Base-by-base conservation (phyloP, 2,113 vertebrate species). In the Theropithecus gelada region DNA sequence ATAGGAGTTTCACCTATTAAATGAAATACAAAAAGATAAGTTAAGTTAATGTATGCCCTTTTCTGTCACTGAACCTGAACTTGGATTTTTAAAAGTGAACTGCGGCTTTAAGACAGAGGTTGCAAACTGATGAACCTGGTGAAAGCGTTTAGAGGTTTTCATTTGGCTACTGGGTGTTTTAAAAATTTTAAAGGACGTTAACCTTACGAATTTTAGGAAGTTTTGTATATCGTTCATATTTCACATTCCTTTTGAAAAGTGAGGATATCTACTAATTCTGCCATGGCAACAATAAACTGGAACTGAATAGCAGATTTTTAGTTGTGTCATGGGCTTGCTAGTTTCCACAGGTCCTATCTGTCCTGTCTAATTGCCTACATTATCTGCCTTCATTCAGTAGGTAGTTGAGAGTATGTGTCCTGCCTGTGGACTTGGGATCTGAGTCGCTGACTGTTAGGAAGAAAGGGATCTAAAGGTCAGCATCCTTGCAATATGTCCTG, bases 361-460 rank as follows among this genome's bases (percentile, higher is more conserved):
- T 43, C 61, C 43, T 45, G 30, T 38, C 9, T 22, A 10, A 0
- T 61, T 1, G 0, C 8, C 32, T 8, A 8, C 0, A 0, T 30
- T 10, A 13, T 11, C 8, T 18, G 23, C 80, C 48, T 81, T 59
- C 32, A n/a, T 2, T 72, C 3, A 27, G 17, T 4, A 35, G 32
- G 5, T 22, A 14, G 59, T 0, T 22, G n/a, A 43, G 32, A 52
- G 5, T 30, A 3, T 14, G 3, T 43, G 30, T 79, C 43, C 16
- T 78, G 70, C 18, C 27, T 11, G 0, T 17, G 13, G 22, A 55
- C 43, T 13, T 48, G 1, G 12, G 6, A 11, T 50, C 11, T 89
- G 85, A 40, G 6, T 17, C 73, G 52, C 87, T 79, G 30, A 20
- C 40, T 38, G 8, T 52, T 66, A 14, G 57, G 50, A 32, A 38